Percentiles rank a stretch among this genome's conserved stretches.
Evolutionary conservation across 1,140 invertebrate genomes (phyloP).

Genomic region (Schmidtea mediterranea): DNA sequence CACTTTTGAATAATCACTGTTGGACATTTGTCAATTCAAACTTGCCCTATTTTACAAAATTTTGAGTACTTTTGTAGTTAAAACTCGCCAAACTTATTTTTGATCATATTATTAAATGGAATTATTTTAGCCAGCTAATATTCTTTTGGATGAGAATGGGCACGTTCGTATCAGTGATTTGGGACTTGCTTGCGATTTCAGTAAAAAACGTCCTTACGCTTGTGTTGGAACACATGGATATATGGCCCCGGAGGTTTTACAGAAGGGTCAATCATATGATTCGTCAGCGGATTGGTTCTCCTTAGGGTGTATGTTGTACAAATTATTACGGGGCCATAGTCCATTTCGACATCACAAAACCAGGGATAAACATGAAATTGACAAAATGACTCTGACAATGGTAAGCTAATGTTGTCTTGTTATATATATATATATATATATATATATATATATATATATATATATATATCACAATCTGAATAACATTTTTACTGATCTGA

Average conservation of each 20-base stretch:
- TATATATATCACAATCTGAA: too few relatives aligned
- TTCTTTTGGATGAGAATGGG: conserved; percentile 88
- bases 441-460: too few relatives aligned
- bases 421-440: too few relatives aligned
- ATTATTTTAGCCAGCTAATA: conserved; percentile 73
- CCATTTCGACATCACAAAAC: conserved; percentile 98
- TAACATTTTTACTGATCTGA: too few relatives aligned
- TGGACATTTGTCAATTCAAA: too few relatives aligned
- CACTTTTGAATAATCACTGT: too few relatives aligned
- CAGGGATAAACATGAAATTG: conserved; percentile 97
- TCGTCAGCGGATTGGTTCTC: conserved; percentile 99
- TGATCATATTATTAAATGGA: too few relatives aligned
- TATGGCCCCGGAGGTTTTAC: conserved; percentile 96
- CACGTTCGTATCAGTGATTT: conserved; percentile 96
- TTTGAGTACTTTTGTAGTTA: too few relatives aligned
- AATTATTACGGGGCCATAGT: conserved; percentile 90
- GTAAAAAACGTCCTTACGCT: conserved; percentile 94
- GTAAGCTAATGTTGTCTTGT: too few relatives aligned
- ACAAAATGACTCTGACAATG: conserved; percentile 96
- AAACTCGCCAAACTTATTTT: too few relatives aligned
- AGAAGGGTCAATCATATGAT: conserved; percentile 90
- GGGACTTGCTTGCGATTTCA: conserved; percentile 92
- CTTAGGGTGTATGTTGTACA: conserved; percentile 97
- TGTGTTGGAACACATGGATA: conserved; percentile 97
- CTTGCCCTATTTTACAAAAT: too few relatives aligned